phyloP scores from a whole-genome alignment of 2,113 vertebrate species.

The Nesogale talazaci region DNA sequence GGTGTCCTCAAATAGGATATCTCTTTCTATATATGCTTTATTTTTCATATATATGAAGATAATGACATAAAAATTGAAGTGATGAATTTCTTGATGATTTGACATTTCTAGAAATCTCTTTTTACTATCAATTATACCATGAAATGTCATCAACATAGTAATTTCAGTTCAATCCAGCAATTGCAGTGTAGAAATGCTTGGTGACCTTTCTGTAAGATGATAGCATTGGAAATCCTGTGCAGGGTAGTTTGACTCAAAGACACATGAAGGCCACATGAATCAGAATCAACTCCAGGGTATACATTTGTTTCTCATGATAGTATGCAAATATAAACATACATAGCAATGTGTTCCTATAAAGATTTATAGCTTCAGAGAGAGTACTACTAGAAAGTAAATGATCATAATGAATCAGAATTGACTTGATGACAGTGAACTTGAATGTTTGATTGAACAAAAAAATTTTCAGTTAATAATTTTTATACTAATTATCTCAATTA shows the following conservation, averaged over 20 bases:
- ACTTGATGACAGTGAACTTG: background rate
- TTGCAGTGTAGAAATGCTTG: background rate
- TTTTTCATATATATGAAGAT: too few relatives aligned
- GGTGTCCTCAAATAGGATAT: background rate
- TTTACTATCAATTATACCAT: background rate
- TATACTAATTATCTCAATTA: too few relatives aligned
- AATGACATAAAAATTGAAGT: background rate
- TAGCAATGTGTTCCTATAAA: too few relatives aligned
- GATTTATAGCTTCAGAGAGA: too few relatives aligned
- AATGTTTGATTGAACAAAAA: too few relatives aligned
- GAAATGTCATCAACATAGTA: background rate
- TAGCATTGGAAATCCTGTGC: background rate
- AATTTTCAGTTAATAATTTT: too few relatives aligned
- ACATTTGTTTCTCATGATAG: too few relatives aligned
- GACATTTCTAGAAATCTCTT: background rate
- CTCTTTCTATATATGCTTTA: background rate
- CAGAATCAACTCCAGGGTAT: background rate
- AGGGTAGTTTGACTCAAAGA: background rate
- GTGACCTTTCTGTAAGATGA: background rate
- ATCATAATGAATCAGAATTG: background rate
- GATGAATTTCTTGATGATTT: background rate
- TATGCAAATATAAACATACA: too few relatives aligned
- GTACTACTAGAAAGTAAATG: too few relatives aligned
- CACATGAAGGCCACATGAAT: background rate
- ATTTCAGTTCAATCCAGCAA: background rate